These are phyloP conservation scores for Myocastor coypus DNA, from an alignment of 2,113 vertebrate species.

Conservation along the genomic window DNA sequence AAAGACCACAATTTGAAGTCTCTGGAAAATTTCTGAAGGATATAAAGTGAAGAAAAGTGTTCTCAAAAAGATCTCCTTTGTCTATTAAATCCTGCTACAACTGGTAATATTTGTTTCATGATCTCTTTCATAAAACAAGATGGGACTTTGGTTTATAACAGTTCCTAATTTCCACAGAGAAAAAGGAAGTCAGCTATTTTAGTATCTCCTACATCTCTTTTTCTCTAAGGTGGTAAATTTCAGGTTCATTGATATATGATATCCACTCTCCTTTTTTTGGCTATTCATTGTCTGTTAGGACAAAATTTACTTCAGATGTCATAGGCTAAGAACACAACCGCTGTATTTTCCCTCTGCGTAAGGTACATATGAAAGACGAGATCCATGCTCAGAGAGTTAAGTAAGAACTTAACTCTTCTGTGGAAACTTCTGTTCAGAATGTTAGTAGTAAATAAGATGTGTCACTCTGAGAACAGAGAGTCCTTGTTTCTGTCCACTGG, in stretches of 20 bases:
- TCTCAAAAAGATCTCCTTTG: not conserved
- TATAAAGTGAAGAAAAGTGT: not conserved
- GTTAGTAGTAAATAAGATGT: not conserved
- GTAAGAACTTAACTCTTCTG: not conserved
- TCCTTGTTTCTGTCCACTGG: not conserved
- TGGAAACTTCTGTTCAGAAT: too few species aligned
- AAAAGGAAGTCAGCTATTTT: not conserved
- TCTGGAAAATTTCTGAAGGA: not conserved
- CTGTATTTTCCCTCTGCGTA: not conserved
- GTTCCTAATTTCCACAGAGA: not conserved
- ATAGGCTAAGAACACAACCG: not conserved
- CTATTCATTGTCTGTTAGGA: not conserved
- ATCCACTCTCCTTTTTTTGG: not conserved
- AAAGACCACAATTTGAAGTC: not conserved
- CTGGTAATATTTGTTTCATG: not conserved
- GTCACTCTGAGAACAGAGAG: not conserved
- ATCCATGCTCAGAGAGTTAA: not conserved
- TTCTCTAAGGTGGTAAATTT: not conserved
- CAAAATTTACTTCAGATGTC: not conserved
- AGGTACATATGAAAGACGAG: not conserved
- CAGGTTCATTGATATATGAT: not conserved
- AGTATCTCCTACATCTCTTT: not conserved
- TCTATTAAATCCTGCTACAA: not conserved
- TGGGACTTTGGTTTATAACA: not conserved
- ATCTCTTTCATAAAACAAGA: not conserved